A percentile compares a stretch with the other conserved stretches of the same genome.
phyloP scores from a whole-genome alignment of 2,888 invertebrate species.

The Empis stercorea region DNA sequence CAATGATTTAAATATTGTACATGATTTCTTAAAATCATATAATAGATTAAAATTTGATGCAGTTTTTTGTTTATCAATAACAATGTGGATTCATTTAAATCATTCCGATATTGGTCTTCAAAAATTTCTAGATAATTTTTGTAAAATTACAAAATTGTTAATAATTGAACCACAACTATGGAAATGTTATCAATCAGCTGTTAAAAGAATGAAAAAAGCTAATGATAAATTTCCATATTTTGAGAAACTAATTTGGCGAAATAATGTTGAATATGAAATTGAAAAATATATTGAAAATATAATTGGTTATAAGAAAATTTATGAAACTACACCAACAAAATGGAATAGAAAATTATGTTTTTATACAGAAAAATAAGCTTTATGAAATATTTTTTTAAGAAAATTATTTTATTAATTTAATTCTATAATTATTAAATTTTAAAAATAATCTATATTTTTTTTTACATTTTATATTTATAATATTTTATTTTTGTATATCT shows the following conservation, averaged over 20 bases:
- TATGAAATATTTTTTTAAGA: not conserved
- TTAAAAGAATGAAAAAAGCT: slow-evolving; percentile 53
- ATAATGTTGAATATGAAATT: slow-evolving; percentile 48
- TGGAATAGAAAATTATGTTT: slow-evolving; percentile 60
- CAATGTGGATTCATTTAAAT: slow-evolving; percentile 86
- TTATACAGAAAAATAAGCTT: slow-evolving; percentile 34
- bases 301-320: slow-evolving; percentile 40
- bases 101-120: slow-evolving; percentile 60
- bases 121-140: slow-evolving; percentile 46
- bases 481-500: too few relatives aligned
- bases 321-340: slow-evolving; percentile 45
- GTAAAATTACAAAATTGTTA: slow-evolving; percentile 41
- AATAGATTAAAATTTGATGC: slow-evolving; percentile 46
- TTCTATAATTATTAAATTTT: too few relatives aligned
- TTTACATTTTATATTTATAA: too few relatives aligned
- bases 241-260: slow-evolving; percentile 44
- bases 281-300: slow-evolving; percentile 39
- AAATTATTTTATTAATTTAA: too few relatives aligned
- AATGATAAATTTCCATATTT: slow-evolving; percentile 46
- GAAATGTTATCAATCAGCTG: slow-evolving; percentile 69
- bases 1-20: slow-evolving; percentile 31
- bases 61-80: slow-evolving; percentile 68
- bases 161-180: slow-evolving; percentile 75
- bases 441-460: too few relatives aligned
- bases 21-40: slow-evolving; percentile 37